Conservation (phyloP, 2,888 invertebrate species). For the Eupithecia pulchellata region DNA sequence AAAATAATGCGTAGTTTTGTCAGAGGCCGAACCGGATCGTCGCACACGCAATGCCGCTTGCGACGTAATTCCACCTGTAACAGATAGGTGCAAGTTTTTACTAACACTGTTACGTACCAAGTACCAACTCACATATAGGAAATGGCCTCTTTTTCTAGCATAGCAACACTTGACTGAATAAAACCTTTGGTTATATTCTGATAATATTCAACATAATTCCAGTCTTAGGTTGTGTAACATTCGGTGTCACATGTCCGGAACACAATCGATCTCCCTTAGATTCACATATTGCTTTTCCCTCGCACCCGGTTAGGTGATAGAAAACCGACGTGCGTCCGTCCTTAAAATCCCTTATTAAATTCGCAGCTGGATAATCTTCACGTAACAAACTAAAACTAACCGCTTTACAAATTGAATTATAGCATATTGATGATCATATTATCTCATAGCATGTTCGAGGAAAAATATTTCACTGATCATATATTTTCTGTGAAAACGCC, state of each 20-base stretch:
- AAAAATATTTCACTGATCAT: conserved; percentile 7
- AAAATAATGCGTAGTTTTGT: conserved; percentile 56
- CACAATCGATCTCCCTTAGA: conserved; percentile 55
- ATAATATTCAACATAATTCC: conserved; percentile 29
- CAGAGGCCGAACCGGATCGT: conserved; percentile 66
- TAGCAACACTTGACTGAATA: conserved; percentile 16
- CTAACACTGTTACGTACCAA: conserved; percentile 49
- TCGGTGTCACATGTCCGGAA: conserved; percentile 52
- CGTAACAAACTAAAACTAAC: conserved; percentile 65
- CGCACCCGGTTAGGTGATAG: conserved; percentile 65
- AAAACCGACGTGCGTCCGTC: conserved; percentile 66
- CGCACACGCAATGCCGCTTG: conserved; percentile 57
- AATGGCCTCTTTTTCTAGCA: conserved; percentile 23
- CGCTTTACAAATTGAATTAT: neutral
- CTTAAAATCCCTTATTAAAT: conserved; percentile 62
- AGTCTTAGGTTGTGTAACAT: conserved; percentile 47
- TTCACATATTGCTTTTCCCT: conserved; percentile 55
- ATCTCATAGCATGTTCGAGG: neutral
- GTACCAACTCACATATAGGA: conserved; percentile 9
- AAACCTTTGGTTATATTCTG: neutral
- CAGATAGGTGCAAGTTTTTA: conserved; percentile 70
- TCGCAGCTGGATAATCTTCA: conserved; percentile 55
- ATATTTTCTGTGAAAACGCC: conserved; percentile 11
- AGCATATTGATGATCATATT: neutral
- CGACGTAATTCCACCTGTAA: conserved; percentile 71